Conservation (phyloP, 2,797 vertebrate genomes). For the Platyrinchus mystaceus region DNA sequence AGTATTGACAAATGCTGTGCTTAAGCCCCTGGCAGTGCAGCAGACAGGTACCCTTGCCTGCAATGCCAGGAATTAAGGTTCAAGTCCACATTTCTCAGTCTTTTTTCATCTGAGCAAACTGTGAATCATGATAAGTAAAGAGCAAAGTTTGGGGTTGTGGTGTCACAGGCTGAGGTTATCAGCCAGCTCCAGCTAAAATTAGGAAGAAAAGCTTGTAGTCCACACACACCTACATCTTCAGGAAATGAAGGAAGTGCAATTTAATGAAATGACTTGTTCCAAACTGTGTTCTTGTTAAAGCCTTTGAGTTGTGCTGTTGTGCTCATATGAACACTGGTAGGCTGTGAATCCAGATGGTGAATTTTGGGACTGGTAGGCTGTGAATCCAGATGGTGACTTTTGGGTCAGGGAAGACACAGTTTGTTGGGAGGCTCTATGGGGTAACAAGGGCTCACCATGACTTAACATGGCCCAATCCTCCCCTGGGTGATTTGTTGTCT, state of each 20-base stretch:
- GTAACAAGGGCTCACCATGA: background rate
- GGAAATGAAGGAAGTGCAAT: background rate
- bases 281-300: background rate
- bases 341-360: background rate
- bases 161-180: constrained; percentile 29
- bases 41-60: background rate
- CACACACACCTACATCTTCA: background rate
- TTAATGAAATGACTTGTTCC: background rate
- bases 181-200: background rate
- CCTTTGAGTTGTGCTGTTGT: background rate
- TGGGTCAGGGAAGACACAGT: background rate
- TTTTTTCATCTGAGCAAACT: background rate
- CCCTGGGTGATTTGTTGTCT: background rate
- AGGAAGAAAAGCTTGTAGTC: background rate
- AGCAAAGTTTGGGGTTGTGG: constrained; percentile 6
- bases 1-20: background rate
- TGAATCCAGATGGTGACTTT: background rate
- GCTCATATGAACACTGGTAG: background rate
- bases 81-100: background rate
- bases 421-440: background rate
- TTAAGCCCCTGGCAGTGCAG: background rate
- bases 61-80: background rate
- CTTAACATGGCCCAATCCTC: background rate
- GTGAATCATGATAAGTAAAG: constrained; percentile 16
- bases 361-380: background rate